Evolutionary conservation across 2,888 invertebrate genomes (phyloP).

Genomic region (Malacosoma neustria): DNA sequence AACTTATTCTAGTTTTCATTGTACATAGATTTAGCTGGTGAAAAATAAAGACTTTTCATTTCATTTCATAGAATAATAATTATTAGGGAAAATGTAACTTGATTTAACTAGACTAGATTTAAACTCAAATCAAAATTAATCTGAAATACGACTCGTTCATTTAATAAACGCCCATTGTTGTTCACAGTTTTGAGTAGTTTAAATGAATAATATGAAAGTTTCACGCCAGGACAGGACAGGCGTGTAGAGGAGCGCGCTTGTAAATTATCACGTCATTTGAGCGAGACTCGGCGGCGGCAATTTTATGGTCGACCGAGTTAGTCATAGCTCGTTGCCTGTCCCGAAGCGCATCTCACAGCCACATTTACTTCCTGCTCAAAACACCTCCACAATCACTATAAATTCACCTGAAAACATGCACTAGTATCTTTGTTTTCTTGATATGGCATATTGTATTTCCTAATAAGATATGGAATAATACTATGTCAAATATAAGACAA

Average conservation of each 20-base stretch:
- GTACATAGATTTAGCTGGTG: too few species aligned
- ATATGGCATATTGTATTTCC: too few species aligned
- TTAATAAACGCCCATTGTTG: neutral
- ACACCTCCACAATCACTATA: neutral
- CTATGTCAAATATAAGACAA: too few species aligned
- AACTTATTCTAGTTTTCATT: too few species aligned
- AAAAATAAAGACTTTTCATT: too few species aligned
- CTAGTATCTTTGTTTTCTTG: too few species aligned
- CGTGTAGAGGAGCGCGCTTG: slow-evolving; percentile 34
- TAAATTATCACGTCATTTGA: slow-evolving; percentile 51
- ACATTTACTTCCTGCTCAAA: neutral
- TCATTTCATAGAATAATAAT: too few species aligned
- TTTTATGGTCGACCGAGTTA: slow-evolving; percentile 36
- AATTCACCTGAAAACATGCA: too few species aligned
- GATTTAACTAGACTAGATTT: too few species aligned
- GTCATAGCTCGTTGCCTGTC: slow-evolving; percentile 14
- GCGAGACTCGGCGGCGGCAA: slow-evolving; percentile 34
- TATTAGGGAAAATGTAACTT: too few species aligned
- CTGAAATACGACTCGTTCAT: neutral
- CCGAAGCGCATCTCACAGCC: slow-evolving; percentile 13
- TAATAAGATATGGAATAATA: too few species aligned
- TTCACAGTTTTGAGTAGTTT: slow-evolving; percentile 3
- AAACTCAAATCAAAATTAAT: neutral
- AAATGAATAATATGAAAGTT: slow-evolving; percentile 28
- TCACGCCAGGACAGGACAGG: slow-evolving; percentile 19